Percentiles rank a stretch among this genome's conserved stretches.
Evolutionary conservation across 92 coral and sea anemone species (phyloP).

Genomic region (Porites cylindrica): DNA sequence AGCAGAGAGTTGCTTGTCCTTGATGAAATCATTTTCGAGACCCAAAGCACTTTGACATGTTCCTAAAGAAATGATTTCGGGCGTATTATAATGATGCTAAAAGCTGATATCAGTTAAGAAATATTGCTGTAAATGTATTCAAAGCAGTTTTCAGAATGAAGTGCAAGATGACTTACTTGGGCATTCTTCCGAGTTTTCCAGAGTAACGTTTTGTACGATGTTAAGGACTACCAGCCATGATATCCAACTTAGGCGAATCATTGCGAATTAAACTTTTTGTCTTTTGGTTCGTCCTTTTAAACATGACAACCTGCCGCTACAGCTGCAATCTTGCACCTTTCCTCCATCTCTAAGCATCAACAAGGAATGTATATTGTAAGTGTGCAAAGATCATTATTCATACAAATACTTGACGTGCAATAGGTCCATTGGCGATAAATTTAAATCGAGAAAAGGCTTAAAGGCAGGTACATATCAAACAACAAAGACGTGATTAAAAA

Average conservation of each 20-base stretch:
- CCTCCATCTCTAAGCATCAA: background rate
- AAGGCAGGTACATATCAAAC: background rate
- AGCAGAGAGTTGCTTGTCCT: slow-evolving; percentile 37
- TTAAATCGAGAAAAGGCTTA: slow-evolving; percentile 9
- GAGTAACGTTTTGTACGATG: background rate
- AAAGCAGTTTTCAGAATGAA: background rate
- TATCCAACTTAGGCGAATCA: slow-evolving; percentile 5
- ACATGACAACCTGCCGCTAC: background rate
- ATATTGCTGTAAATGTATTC: background rate
- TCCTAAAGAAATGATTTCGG: background rate
- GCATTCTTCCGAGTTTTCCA: slow-evolving; percentile 13
- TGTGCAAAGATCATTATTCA: background rate
- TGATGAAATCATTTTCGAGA: slow-evolving; percentile 27
- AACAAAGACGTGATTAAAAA: slow-evolving; percentile 29
- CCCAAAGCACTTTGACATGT: slow-evolving; percentile 36
- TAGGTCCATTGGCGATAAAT: background rate
- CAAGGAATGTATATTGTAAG: background rate
- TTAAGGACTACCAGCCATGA: background rate
- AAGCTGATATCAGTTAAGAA: background rate
- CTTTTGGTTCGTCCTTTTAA: background rate
- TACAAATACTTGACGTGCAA: background rate
- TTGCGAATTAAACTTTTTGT: slow-evolving; percentile 1
- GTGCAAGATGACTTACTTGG: slow-evolving; percentile 27
- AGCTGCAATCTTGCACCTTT: background rate
- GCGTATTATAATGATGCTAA: background rate